Percentiles rank a stretch among this genome's conserved stretches.
Conservation (phyloP, 2,888 invertebrate genomes). For the Drosophila tripunctata region DNA sequence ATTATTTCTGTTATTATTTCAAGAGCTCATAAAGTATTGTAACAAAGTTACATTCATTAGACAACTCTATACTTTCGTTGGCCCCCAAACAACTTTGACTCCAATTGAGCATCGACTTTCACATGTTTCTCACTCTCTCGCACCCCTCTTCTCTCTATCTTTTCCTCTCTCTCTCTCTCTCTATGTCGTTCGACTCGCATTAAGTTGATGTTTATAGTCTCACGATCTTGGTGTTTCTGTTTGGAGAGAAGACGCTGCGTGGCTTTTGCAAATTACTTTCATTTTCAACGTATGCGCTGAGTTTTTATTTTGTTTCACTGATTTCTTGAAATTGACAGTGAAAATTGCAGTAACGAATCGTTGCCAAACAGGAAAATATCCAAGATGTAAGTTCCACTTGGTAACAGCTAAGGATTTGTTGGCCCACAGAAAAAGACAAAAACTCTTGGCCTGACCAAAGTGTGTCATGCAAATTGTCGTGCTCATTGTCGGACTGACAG, state of each 20-base stretch:
- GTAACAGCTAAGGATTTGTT: constrained; percentile 45
- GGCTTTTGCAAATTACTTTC: constrained; percentile 59
- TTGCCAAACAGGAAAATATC: constrained; percentile 64
- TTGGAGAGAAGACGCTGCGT: constrained; percentile 50
- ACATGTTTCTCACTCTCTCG: constrained; percentile 42
- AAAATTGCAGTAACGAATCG: constrained; percentile 55
- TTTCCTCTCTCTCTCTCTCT: constrained; percentile 6
- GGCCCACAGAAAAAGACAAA: constrained; percentile 16
- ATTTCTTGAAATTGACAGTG: constrained; percentile 67
- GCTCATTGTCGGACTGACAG: constrained; percentile 27
- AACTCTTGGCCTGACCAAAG: constrained; percentile 46
- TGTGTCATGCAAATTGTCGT: constrained; percentile 74
- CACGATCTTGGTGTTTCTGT: constrained; percentile 63
- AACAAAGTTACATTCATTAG: constrained; percentile 38
- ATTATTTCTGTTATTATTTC: constrained; percentile 1
- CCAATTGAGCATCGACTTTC: constrained; percentile 46
- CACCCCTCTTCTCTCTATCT: neutral
- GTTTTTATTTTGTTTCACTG: constrained; percentile 27
- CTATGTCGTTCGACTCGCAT: constrained; percentile 21
- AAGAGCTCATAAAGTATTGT: neutral
- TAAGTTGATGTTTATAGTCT: constrained; percentile 41
- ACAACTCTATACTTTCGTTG: constrained; percentile 56
- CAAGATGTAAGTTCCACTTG: constrained; percentile 45
- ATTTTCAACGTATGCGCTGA: constrained; percentile 38
- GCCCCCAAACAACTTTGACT: constrained; percentile 16